Evolutionary conservation across 2,888 invertebrate species (phyloP), one percentile per base, ranked within the genome.

Genomic region (Patella depressa): DNA sequence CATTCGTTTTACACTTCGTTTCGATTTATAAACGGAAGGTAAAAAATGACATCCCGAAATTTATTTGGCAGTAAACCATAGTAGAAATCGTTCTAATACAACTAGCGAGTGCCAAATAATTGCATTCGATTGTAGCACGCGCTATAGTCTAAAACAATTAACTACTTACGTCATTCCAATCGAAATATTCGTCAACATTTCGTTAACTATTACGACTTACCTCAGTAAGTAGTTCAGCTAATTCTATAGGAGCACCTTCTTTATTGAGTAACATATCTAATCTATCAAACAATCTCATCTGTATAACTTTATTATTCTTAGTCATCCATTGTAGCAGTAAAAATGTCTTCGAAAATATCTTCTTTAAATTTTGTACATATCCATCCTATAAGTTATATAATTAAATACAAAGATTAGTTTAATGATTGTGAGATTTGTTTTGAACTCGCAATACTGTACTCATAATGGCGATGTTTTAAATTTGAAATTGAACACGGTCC

Each of bases 271-370:
- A 76, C 76, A 88, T 83, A 82, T 91, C 90, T 29, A 91, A 83
- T 53, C 90, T 78, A 81, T 90, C 89, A 85, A 90, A 91, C 81
- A 91, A 81, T 14, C 90, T 84, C 71, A 87, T 85, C 80, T 91
- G 91, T 7, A 91, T 89, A 7, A 83, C 80, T n/a, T 79, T 83
- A 79, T 91, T 90, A 14, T 85, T 85, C 11, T 86, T 79, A 0
- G 91, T 89, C 85, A 91, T 84, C 57, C 80, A 79, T 75, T 87
- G 82, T 78, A 91, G 81, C 75, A 90, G 80, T 19, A 79, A 77
- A 79, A 91, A 90, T 9, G 88, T 87, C 82, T 87, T 87, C 81
- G 89, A 81, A 79, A 90, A 89, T 24, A 89, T 86, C 57, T 80
- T 79, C 69, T 85, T 79, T 69, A 88, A 80, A 1, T 89, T 90